Evolutionary conservation across 1,140 invertebrate species (phyloP), one percentile per base, ranked within the genome.

Genomic region (Hylaeus volcanicus): DNA sequence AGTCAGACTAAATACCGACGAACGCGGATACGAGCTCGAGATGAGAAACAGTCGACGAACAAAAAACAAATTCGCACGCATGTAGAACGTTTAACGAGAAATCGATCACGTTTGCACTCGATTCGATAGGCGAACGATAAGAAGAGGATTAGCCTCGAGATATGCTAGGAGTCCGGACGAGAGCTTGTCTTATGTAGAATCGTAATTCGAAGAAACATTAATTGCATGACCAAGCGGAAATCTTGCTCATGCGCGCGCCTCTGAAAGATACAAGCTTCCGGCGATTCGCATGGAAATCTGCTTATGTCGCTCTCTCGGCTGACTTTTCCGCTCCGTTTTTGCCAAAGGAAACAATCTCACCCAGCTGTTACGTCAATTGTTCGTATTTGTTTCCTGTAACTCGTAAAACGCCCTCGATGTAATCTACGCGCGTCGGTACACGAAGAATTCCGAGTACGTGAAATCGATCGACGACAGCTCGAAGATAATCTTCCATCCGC

Each of bases 201-300:
- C 15, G 56, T 12, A 39, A 26, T 61, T 78, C 8, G 60, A 78
- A 63, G 65, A 61, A 69, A 63, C 58, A 41, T 71, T 78, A 78
- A 78, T 78, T 71, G 75, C 75, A 63, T 71, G 75, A 78, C 68
- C 3, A 3, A 6, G 75, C 75, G 37, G 5, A 71, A 77, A 71
- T 70, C 66, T 56, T 64, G 65, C 26, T 37, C 72, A 60, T 4
- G n/a, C 48, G n/a, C 64, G 56, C n/a, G 63, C 15, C n/a, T n/a
- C n/a, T n/a, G n/a, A n/a, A n/a, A n/a, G n/a, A n/a, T n/a, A n/a
- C n/a, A n/a, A n/a, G n/a, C n/a, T n/a, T n/a, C n/a, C n/a, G n/a
- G n/a, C n/a, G n/a, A n/a, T n/a, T n/a, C n/a, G n/a, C n/a, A n/a
- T n/a, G n/a, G n/a, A 51, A 39, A 77, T 48, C 39, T 53, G 66